Evolutionary conservation across 2,797 vertebrate species (phyloP), one percentile per base, ranked within the genome.

Genomic region (Amphiprion clarkii): DNA sequence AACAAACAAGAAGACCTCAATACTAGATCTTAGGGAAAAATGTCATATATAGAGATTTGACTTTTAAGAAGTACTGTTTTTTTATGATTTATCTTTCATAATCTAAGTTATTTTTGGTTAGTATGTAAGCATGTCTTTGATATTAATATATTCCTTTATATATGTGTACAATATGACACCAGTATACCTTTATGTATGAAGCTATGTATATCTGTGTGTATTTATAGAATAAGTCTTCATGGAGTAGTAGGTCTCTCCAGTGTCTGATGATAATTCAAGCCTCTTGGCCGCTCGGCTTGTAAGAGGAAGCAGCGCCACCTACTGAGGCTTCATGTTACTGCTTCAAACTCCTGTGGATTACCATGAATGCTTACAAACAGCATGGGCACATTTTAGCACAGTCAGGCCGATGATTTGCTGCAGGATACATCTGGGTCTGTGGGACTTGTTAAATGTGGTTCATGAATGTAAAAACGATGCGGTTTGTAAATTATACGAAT

Each of bases 61-160:
- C 68, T 79, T 36, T 79, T 66, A 36, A 80, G 87, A 83, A 88
- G 86, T 89, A 86, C 80, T 93, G 79, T 93, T 90, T 93, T 90
- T 92, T 70, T 90, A 90, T 85, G 84, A 78, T 89, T 80, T 83
- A 83, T 91, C 87, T 89, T 92, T 91, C 89, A 87, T 89, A 88
- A 91, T 89, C 86, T 95, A 95, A 95, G 89, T 95, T 95, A 95
- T 95, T 94, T 92, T 92, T 90, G 81, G 84, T 88, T 94, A 93
- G 93, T 92, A 91, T 67, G 85, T 91, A 91, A 89, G 92, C 93
- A 93, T 94, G 85, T 91, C 88, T 88, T 88, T 94, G 92, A 95
- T 93, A 94, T 94, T 94, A 94, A 95, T 95, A 95, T 95, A 95
- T 95, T 95, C 92, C 86, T 90, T 91, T 90, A 87, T 91, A 81